These are phyloP conservation scores for Bergia sp. DNA, from an alignment of 92 coral and sea anemone species.

Conservation along the genomic window DNA sequence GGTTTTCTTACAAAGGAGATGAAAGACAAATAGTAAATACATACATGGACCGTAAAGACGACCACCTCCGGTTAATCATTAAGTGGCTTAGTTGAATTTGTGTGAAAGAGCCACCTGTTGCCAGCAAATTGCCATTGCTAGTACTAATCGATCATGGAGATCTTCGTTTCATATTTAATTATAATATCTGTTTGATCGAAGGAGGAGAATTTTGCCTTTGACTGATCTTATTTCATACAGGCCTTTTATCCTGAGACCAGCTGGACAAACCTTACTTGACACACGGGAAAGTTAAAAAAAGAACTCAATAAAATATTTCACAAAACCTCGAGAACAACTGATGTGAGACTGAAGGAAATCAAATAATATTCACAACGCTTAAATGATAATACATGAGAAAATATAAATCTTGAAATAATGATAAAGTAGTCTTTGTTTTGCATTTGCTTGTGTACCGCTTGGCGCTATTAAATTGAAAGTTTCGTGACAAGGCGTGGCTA, in stretches of 20 bases:
- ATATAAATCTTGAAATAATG: not conserved
- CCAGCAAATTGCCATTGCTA: not conserved
- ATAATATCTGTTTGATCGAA: not conserved
- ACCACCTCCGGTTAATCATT: not conserved
- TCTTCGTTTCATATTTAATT: not conserved
- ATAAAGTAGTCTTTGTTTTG: not conserved
- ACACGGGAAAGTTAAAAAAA: not conserved
- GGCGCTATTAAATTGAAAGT: not conserved
- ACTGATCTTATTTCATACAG: not conserved
- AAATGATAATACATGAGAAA: not conserved
- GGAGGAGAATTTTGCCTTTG: not conserved
- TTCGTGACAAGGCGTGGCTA: slow-evolving; percentile 23
- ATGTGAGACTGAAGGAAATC: not conserved
- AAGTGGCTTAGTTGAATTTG: not conserved
- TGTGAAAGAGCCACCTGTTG: slow-evolving; percentile 33
- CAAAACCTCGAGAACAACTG: not conserved
- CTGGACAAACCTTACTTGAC: not conserved
- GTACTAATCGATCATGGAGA: not conserved
- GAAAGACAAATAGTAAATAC: not conserved
- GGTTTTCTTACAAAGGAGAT: not conserved
- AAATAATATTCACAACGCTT: not conserved
- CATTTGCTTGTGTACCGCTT: not conserved
- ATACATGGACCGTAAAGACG: not conserved
- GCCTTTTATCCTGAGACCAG: not conserved
- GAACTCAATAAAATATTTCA: not conserved